Percentiles rank a stretch among this genome's conserved stretches.
Evolutionary conservation across 2,888 invertebrate genomes (phyloP).

Genomic region (Leptura quadrifasciata): DNA sequence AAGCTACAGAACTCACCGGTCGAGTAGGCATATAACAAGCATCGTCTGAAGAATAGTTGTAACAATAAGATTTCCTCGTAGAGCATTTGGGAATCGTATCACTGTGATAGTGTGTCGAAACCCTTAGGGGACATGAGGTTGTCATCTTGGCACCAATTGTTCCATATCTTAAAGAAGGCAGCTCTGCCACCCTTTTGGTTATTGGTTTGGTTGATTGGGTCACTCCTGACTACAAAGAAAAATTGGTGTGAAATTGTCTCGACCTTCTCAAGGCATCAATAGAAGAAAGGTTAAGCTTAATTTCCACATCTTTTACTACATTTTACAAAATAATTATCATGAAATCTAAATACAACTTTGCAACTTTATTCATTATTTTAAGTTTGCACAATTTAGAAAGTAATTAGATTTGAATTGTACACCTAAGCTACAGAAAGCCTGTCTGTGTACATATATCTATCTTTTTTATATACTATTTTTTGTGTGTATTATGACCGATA

Average conservation of each 20-base stretch:
- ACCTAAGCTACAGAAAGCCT: too few species aligned
- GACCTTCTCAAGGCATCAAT: too few species aligned
- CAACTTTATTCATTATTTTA: too few species aligned
- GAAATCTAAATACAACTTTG: too few species aligned
- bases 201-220: conserved; percentile 45
- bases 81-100: conserved; percentile 58
- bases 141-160: conserved; percentile 63
- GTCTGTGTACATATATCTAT: too few species aligned
- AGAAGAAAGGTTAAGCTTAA: too few species aligned
- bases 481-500: too few species aligned
- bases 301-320: too few species aligned
- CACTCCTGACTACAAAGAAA: conserved; percentile 43
- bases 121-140: conserved; percentile 63
- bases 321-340: too few species aligned
- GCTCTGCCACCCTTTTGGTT: conserved; percentile 63
- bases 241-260: not conserved
- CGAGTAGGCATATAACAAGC: conserved; percentile 51
- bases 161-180: conserved; percentile 69
- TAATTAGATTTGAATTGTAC: too few species aligned
- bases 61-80: conserved; percentile 47
- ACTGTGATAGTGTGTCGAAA: conserved; percentile 51
- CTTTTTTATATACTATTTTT: too few species aligned
- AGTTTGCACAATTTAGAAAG: too few species aligned
- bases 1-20: conserved; percentile 55
- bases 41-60: conserved; percentile 48